Base-by-base conservation (phyloP, 64 coral and sea anemone genomes). In the Pocillopora verrucosa region DNA sequence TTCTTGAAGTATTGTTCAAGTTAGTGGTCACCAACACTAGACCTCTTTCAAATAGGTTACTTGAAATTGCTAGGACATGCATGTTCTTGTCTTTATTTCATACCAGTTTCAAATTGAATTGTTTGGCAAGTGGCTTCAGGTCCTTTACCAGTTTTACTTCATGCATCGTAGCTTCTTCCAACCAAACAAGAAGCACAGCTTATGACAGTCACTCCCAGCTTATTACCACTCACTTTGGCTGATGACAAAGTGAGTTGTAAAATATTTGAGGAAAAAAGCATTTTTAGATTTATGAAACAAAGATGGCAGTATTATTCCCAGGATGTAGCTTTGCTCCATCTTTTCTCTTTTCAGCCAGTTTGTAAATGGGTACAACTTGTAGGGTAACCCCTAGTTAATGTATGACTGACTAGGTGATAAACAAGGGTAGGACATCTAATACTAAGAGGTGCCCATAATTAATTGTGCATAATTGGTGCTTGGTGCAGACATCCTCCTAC, bases 31-130 rank as follows among this genome's bases (percentile, higher is more conserved):
- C 84, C 30, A 16, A 25, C 38, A 92, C 83, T 73, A 80, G 51
- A 65, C 90, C 90, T 87, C 30, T 30, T 68, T 87, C 65, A 70
- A 92, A 56, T 36, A 92, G 84, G 59, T 16, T 62, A 80, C 61
- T 82, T 59, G 78, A 56, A 92, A 92, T 88, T 34, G 77, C 84
- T 60, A 58, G 15, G 67, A 92, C 69, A 86, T 82, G 86, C 25
- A 65, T 80, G 72, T 82, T 93, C 61, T 93, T 93, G 78, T 93
- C 91, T 81, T 88, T 88, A 36, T 88, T 88, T 88, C 79, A 72
- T 56, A 93, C 77, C 19, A 87, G 85, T 75, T 74, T 82, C 86
- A 83, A 76, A 22, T 60, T 76, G 59, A 93, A 76, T 16, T 56
- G 56, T 76, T 64, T 87, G 67, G 91, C 91, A 57, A 88, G 58